Evolutionary conservation across 2,113 vertebrate genomes (phyloP).

Genomic region (Uria lomvia): DNA sequence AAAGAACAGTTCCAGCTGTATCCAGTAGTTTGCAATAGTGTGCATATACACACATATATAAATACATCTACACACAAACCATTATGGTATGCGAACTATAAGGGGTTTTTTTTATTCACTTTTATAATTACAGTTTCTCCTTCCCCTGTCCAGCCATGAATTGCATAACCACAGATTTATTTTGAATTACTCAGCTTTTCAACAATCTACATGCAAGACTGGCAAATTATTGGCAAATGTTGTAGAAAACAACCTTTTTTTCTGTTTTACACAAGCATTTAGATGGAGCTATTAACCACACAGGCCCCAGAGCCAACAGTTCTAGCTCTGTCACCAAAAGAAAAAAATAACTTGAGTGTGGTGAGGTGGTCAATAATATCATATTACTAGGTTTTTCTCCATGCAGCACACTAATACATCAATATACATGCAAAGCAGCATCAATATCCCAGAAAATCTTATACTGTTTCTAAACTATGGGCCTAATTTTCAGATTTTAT

Average conservation of each 20-base stretch:
- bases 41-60: not conserved
- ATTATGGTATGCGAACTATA: not conserved
- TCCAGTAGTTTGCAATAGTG: not conserved
- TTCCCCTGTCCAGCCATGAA: not conserved
- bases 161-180: not conserved
- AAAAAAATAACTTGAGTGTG: not conserved
- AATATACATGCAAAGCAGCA: not conserved
- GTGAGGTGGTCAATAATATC: not conserved
- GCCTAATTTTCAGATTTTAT: not conserved
- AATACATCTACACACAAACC: not conserved
- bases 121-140: not conserved
- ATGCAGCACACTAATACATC: not conserved
- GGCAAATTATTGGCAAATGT: not conserved
- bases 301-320: not conserved
- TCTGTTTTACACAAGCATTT: not conserved
- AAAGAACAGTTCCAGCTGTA: not conserved
- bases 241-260: not conserved
- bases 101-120: not conserved
- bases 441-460: not conserved
- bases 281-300: not conserved
- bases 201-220: not conserved
- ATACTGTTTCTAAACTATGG: not conserved
- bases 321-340: not conserved
- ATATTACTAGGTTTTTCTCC: not conserved
- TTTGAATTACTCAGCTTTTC: not conserved